Evolutionary conservation across 2,888 invertebrate species (phyloP).

Genomic region (Lagria hirta): DNA sequence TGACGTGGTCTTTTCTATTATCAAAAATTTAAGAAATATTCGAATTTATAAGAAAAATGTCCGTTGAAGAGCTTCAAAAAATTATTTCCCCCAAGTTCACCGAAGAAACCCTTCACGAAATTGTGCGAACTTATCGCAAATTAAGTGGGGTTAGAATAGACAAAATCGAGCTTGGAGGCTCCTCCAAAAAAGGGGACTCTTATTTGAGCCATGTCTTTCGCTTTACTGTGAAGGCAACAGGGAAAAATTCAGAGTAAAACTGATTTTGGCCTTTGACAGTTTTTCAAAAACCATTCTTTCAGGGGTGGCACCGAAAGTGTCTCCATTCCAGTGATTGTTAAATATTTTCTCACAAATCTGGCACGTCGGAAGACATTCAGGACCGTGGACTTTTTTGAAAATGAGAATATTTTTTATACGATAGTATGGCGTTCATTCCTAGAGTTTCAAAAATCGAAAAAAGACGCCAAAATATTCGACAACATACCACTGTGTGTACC

Average conservation of each 20-base stretch:
- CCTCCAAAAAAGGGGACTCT: constrained; percentile 61
- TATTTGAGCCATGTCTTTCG: constrained; percentile 66
- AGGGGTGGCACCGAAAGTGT: no score
- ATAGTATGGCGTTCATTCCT: constrained; percentile 6
- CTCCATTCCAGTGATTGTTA: constrained; percentile 61
- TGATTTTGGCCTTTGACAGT: neutral
- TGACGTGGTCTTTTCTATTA: constrained; percentile 2
- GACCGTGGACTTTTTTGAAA: constrained; percentile 67
- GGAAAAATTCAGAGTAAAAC: constrained; percentile 38
- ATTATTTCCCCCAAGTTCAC: constrained; percentile 36
- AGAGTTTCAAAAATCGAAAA: constrained; percentile 7
- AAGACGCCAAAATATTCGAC: constrained; percentile 5
- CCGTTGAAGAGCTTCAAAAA: constrained; percentile 17
- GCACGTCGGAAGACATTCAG: constrained; percentile 66
- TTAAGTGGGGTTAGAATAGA: constrained; percentile 41
- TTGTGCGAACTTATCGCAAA: constrained; percentile 32
- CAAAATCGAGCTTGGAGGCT: constrained; percentile 56
- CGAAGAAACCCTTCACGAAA: constrained; percentile 33
- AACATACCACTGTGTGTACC: constrained; percentile 9
- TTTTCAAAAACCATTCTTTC: constrained; percentile 10
- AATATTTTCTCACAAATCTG: constrained; percentile 66
- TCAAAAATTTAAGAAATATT: neutral
- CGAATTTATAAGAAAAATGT: constrained; percentile 5
- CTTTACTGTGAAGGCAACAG: constrained; percentile 58
- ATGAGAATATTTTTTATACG: constrained; percentile 59